Base-by-base conservation (phyloP, 2,113 vertebrate genomes). In the Hystrix brachyura region DNA sequence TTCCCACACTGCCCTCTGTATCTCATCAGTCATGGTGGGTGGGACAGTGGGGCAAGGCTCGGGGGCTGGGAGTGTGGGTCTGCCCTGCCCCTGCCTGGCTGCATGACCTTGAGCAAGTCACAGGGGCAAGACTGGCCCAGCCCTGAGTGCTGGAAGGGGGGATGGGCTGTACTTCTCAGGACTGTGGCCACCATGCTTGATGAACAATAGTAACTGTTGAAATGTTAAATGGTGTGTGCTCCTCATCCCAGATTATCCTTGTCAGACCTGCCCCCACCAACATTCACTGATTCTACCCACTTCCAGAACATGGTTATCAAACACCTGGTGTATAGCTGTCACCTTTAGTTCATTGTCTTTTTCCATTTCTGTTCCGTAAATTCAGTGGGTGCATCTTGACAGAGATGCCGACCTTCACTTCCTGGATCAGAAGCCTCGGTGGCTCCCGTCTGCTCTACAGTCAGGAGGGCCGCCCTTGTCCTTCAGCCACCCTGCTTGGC, bases 51-150 rank as follows among this genome's bases (percentile, higher is more conserved):
- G 13, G 0, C 4, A 43, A 18, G 11, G 80, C n/a, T 21, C 15
- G 3, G 46, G 19, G 72, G 12, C n/a, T 29, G 38, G 18, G 17
- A 3, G 46, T 10, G 57, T 46, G 34, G 64, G 51, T 71, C 67
- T 38, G 0, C 29, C 12, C 11, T 5, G 0, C 57, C 27, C 5
- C 60, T 72, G 12, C 57, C 69, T 17, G 3, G 1, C 13, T 29
- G 4, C 1, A 0, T 17, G 57, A 4, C 51, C 51, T 62, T 51
- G 27, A 67, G 53, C 51, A 21, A 18, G 7, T 38, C 32, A 5
- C 5, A 0, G 62, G 62, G 60, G 3, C 0, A 0, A 21, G n/a
- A 13, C 74, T 38, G n/a, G 15, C 74, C 5, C 14, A 3, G 14
- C 46, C 14, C 64, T 18, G 23, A 19, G 55, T 60, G 32, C 7